Evolutionary conservation across 2,888 invertebrate genomes (phyloP).

Genomic region (Synanthedon formicaeformis): DNA sequence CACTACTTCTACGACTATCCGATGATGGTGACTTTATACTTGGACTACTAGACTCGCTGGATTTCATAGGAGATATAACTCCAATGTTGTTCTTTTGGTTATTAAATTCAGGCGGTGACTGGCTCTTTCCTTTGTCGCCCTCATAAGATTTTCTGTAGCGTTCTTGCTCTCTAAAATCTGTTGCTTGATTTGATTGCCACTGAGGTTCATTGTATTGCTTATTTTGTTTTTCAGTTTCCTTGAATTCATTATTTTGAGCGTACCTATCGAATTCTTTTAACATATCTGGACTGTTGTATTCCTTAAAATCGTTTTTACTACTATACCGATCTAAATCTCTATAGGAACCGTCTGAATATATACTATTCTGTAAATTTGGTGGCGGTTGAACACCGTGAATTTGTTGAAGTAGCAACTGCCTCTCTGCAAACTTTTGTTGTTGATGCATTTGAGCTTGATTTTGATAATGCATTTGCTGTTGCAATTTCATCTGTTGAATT

Average conservation of each 20-base stretch:
- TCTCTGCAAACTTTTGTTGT: slow-evolving; percentile 74
- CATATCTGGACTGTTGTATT: slow-evolving; percentile 49
- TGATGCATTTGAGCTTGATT: slow-evolving; percentile 74
- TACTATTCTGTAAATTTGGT: slow-evolving; percentile 60
- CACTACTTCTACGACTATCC: slow-evolving; percentile 60
- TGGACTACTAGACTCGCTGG: slow-evolving; percentile 57
- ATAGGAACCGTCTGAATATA: slow-evolving; percentile 59
- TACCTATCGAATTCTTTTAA: slow-evolving; percentile 52
- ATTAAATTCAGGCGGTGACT: slow-evolving; percentile 44
- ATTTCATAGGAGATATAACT: slow-evolving; percentile 55
- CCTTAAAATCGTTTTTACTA: slow-evolving; percentile 57
- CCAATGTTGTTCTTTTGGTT: slow-evolving; percentile 40
- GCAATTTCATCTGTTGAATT: slow-evolving; percentile 74
- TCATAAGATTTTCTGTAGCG: slow-evolving; percentile 40
- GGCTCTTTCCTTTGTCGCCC: slow-evolving; percentile 38
- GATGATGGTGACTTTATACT: slow-evolving; percentile 63
- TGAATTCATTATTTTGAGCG: slow-evolving; percentile 49
- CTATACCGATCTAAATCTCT: slow-evolving; percentile 59
- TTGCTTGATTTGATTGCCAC: slow-evolving; percentile 47
- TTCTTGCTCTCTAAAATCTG: slow-evolving; percentile 45
- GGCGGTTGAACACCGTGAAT: slow-evolving; percentile 68
- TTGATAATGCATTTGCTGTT: slow-evolving; percentile 73
- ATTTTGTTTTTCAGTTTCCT: slow-evolving; percentile 48
- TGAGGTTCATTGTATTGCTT: slow-evolving; percentile 49
- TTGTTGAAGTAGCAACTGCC: slow-evolving; percentile 73